A percentile compares a stretch with the other conserved stretches of the same genome.
Conservation (phyloP, 2,797 vertebrate species). For the Crypturellus tataupa region DNA sequence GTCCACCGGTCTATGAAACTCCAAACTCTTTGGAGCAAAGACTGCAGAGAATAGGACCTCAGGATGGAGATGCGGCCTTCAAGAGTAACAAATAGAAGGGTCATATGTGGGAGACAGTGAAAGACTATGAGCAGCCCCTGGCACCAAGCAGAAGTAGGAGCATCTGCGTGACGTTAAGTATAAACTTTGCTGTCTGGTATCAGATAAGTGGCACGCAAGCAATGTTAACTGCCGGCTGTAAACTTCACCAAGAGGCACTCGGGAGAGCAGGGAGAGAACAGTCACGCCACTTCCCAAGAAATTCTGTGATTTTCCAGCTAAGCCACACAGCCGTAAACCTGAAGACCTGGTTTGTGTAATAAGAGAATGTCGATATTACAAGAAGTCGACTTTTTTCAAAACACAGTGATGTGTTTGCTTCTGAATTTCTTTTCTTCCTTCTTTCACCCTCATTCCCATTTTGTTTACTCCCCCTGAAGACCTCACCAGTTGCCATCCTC, state of each 20-base stretch:
- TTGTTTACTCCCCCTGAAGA: not conserved
- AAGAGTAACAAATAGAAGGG: not conserved
- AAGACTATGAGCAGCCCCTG: not conserved
- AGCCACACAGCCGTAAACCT: not conserved
- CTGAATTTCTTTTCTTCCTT: not conserved
- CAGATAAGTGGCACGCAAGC: slow-evolving; percentile 20
- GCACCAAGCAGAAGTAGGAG: not conserved
- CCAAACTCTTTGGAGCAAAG: not conserved
- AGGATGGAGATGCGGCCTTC: fast-evolving
- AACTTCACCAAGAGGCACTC: not conserved
- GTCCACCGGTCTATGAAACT: not conserved
- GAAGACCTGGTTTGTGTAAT: not conserved
- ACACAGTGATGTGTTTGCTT: not conserved
- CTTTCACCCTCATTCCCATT: not conserved
- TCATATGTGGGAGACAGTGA: fast-evolving
- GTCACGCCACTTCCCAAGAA: slow-evolving; percentile 22
- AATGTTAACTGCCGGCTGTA: not conserved
- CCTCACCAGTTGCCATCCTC: fast-evolving
- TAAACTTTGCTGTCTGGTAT: not conserved
- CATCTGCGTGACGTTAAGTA: not conserved
- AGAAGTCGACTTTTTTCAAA: not conserved
- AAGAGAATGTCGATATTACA: not conserved
- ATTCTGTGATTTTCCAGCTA: slow-evolving; percentile 31
- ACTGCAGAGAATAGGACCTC: not conserved
- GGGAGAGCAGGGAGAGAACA: not conserved